Base-by-base conservation (phyloP, 2,888 invertebrate species). In the Amiota mariae region DNA sequence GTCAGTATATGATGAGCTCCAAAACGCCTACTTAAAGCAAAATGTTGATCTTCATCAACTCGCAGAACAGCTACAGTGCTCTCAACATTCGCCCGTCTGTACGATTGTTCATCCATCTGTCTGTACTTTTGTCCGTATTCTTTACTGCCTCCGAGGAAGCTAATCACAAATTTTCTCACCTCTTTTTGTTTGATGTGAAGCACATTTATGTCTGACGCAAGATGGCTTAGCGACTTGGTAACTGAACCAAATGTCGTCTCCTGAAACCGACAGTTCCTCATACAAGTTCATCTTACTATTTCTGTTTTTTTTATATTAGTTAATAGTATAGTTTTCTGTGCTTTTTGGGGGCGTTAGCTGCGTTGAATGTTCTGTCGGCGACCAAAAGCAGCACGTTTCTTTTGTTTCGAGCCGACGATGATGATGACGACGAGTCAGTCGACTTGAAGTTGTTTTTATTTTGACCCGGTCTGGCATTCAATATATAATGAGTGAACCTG, bases 81-180 rank as follows among this genome's bases (percentile, higher is more conserved):
- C 47, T 63, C 10, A 46, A 59, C 68, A 68, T 51, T 12, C 67
- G 64, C 51, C 63, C 67, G 49, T 71, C 47, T 15, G 70, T 46
- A 6, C 59, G 70, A 59, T 18, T 15, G 47, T 57, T 9, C 67
- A 59, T 59, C 63, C 70, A 36, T 71, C 36, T 36, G 36, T 36
- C 36, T 36, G 36, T 9, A 20, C 11, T 24, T 48, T 51, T 24
- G n/a, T 48, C 68, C 46, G 71, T 76, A 76, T 36, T 36, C 72
- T 71, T 73, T 54, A 68, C 81, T 80, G 83, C 85, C 87, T 85
- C 88, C 88, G 84, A 87, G 86, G 88, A 87, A 88, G 88, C 88
- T 88, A 89, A 88, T 88, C 89, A 88, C 88, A 85, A 89, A 88
- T 89, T 89, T 88, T 88, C 89, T 88, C 88, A 88, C 89, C 89